Conservation (phyloP, 2,797 vertebrate species). For the Cichlasoma orientale region DNA sequence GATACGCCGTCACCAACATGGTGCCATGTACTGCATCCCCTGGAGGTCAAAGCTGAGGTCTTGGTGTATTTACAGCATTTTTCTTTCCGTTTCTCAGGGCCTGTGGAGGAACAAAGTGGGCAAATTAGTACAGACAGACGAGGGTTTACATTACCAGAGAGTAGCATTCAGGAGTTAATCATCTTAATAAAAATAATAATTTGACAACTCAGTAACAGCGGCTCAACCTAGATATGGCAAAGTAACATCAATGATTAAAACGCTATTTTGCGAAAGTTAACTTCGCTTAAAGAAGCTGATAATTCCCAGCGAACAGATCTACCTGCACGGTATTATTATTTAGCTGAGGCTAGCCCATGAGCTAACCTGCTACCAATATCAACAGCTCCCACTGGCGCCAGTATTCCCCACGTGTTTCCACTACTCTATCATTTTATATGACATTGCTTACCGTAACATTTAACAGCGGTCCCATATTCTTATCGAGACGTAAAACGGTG, state of each 20-base stretch:
- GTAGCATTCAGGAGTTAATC: not conserved
- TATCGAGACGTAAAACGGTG: not conserved
- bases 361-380: conserved; percentile 41
- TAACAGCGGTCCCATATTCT: conserved; percentile 44
- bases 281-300: not conserved
- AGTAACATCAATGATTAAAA: not conserved
- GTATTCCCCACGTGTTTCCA: not conserved
- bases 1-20: conserved; percentile 90
- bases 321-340: not conserved
- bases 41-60: conserved; percentile 43
- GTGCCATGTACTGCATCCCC: conserved; percentile 39
- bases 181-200: not conserved
- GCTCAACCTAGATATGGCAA: accelerated
- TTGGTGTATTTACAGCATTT: not conserved
- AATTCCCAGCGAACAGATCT: not conserved
- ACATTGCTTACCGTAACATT: conserved; percentile 58
- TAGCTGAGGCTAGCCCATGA: conserved; percentile 29
- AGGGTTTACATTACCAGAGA: not conserved
- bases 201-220: not conserved
- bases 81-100: conserved; percentile 31
- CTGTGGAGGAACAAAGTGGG: conserved; percentile 29
- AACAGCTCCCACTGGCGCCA: not conserved
- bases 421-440: not conserved
- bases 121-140: not conserved
- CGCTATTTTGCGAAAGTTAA: not conserved